Percentiles rank a stretch among this genome's conserved stretches.
Evolutionary conservation across 2,113 vertebrate species (phyloP).

Genomic region (Nycticebus coucang): DNA sequence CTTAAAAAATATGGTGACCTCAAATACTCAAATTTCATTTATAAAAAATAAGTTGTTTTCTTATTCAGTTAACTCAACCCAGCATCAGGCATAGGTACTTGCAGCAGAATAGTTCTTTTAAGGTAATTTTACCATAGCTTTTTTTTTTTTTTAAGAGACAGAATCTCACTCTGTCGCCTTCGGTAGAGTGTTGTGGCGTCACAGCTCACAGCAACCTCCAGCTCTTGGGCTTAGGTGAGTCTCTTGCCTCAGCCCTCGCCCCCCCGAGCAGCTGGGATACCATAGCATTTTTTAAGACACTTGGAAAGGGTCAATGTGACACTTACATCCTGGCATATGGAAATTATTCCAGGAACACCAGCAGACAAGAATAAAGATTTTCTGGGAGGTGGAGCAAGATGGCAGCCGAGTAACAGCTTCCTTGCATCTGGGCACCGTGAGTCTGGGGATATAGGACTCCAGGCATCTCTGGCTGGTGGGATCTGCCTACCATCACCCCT

Average conservation of each 20-base stretch:
- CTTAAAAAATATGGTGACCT: neutral
- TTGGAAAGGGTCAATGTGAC: neutral
- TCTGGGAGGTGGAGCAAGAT: too few relatives aligned
- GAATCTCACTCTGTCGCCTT: too few relatives aligned
- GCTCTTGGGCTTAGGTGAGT: too few relatives aligned
- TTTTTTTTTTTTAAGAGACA: neutral
- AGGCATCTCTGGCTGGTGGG: too few relatives aligned
- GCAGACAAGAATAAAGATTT: neutral
- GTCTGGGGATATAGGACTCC: too few relatives aligned
- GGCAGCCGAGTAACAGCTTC: too few relatives aligned
- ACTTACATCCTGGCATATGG: neutral
- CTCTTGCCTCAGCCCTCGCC: too few relatives aligned
- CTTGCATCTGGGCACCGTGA: too few relatives aligned
- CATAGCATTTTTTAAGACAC: neutral
- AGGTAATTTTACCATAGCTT: neutral
- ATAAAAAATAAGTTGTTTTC: conserved; percentile 7
- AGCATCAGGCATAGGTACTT: neutral
- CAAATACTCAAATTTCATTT: neutral
- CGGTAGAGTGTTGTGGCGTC: too few relatives aligned
- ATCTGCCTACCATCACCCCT: too few relatives aligned
- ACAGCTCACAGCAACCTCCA: too few relatives aligned
- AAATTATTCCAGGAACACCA: neutral
- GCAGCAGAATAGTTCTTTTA: neutral
- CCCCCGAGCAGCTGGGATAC: too few relatives aligned
- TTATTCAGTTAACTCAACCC: neutral